Percentiles rank a stretch among this genome's conserved stretches.
Conservation (phyloP, 2,113 vertebrate genomes). For the Cynoglossus semilaevis region DNA sequence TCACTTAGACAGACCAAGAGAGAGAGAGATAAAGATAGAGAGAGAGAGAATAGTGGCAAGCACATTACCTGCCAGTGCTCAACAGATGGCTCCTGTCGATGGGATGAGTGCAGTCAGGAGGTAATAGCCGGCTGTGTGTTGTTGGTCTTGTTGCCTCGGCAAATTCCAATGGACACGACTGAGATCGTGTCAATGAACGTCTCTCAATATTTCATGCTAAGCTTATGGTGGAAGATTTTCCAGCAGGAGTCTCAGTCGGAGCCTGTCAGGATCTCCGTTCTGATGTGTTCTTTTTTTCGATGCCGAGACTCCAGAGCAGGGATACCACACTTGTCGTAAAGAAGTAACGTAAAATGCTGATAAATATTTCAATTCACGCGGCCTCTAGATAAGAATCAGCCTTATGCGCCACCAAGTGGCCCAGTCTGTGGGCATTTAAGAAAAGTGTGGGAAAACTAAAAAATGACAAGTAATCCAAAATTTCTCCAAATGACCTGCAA, state of each 20-base stretch:
- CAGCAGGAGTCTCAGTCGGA: not conserved
- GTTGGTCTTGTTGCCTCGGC: conserved; percentile 17
- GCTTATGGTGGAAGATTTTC: conserved; percentile 6
- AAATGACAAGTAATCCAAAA: too few species aligned
- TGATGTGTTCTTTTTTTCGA: not conserved
- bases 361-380: too few species aligned
- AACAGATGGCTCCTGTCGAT: conserved; percentile 33
- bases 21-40: conserved; percentile 32
- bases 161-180: conserved; percentile 14
- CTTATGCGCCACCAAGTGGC: too few species aligned
- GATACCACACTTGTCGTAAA: not conserved
- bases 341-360: too few species aligned
- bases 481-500: too few species aligned
- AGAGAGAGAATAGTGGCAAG: conserved; percentile 28
- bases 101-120: conserved; percentile 32
- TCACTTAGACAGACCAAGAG: conserved; percentile 27
- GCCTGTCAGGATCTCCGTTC: not conserved
- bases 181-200: conserved; percentile 10
- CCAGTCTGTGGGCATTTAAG: too few species aligned
- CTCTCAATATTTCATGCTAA: conserved; percentile 21
- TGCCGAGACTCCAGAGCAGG: not conserved
- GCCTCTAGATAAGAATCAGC: too few species aligned
- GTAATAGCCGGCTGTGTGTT: conserved; percentile 18
- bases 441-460: too few species aligned
- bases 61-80: conserved; percentile 41